Base-by-base conservation (phyloP, 2,888 invertebrate species). In the Drosophila trichaetosa region DNA sequence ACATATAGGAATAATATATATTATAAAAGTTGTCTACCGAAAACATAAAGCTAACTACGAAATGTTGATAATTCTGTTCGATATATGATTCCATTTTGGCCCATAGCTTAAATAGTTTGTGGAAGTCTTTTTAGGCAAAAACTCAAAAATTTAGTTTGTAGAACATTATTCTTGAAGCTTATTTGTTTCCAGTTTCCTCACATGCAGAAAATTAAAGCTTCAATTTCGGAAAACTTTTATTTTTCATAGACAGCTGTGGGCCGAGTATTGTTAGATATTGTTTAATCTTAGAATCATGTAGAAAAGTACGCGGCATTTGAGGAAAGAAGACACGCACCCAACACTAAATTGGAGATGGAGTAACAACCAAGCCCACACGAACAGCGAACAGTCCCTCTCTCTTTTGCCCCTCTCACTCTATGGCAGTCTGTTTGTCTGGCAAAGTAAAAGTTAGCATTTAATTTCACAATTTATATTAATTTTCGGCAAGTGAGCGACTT, bases 381-480 rank as follows among this genome's bases (percentile, higher is more conserved):
- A 40, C 18, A 65, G 27, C 40, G 18, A 49, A 29, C 33, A 27
- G 38, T 31, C 36, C 49, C 52, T 24, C 27, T 36, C 7, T 34
- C 29, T 18, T 27, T 3, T n/a, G 1, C 38, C 2, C 18, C n/a
- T 13, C 2, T 24, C 31, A 16, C 21, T 21, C 21, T 16, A 24
- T 34, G 6, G 3, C 40, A 38, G 6, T 7, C 13, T 60, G 59
- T 65, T 62, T 72, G 78, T 71, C 52, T 58, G 67, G 66, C 61
- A 70, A 83, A 84, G 87, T 87, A 87, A 84, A 84, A 84, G 83
- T 84, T 84, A 69, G 69, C 69, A 68, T 81, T 85, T 83, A 83
- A 84, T 83, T 87, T 82, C 65, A 77, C 88, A 87, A 89, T 87
- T 87, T 87, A 89, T 87, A 87, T 89, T 87, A 89, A 87, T 87